Evolutionary conservation across 2,888 invertebrate species (phyloP), one percentile per base, ranked within the genome.

Genomic region (Phyto melanocephala): DNA sequence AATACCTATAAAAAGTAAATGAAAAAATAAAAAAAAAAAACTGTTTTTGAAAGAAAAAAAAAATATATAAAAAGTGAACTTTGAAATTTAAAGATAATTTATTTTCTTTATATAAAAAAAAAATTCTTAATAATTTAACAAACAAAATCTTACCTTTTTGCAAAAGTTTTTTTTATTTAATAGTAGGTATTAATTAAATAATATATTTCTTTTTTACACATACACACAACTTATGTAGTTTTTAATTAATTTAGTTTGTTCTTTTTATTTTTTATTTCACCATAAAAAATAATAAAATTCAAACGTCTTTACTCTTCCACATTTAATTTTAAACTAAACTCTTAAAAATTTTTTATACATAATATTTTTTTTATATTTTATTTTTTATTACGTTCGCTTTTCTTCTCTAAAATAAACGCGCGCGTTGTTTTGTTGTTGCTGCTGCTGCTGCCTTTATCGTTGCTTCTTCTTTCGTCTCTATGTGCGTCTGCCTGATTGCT

Each of bases 261-360:
- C 24, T 56, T 40, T 72, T 65, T 65, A 50, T 47, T 75, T 47
- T 68, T 22, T 58, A 35, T 75, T 54, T 68, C 71, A 22, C 45
- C 24, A 11, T 45, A 52, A 76, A 62, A 54, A 77, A 77, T 28
- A 40, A 42, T 33, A 22, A 50, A 62, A 58, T 17, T 56, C 15
- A 17, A 22, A 75, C 71, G 60, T 82, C 82, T 79, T 79, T 11
- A 79, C 82, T 68, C 60, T 28, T 82, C 82, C 67, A 65, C 82
- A 79, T 79, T 82, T 79, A 79, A 79, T 79, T 82, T 83, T 40
- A 80, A 83, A 83, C 80, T 83, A 80, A 83, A 83, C 80, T 83
- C 79, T 80, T 83, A 70, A 47, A 80, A 83, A 80, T 28, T 28
- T 37, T 77, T 71, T 77, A 71, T 83, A 72, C 77, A 83, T 70